These are phyloP conservation scores for Pseudomugil gertrudae DNA, from an alignment of 2,797 vertebrate genomes.

Conservation along the genomic window DNA sequence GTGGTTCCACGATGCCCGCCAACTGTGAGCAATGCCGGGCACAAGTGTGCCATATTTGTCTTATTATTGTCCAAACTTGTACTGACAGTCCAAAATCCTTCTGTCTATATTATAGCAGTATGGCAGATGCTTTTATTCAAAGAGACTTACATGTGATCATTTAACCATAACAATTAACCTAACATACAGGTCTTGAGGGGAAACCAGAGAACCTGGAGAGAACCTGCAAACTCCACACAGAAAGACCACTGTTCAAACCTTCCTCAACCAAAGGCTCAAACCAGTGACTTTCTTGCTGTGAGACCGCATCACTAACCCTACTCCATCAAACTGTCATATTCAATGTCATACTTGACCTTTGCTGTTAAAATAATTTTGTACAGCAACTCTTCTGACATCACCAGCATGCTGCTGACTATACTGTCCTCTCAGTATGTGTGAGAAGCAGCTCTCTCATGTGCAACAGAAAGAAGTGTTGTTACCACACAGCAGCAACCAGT, in stretches of 20 bases:
- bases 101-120: too few relatives aligned
- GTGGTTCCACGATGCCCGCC: background rate
- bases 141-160: too few relatives aligned
- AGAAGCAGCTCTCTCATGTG: background rate
- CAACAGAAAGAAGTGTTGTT: background rate
- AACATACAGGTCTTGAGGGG: too few relatives aligned
- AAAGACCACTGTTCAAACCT: too few relatives aligned
- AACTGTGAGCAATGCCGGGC: background rate
- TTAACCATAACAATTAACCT: too few relatives aligned
- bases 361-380: background rate
- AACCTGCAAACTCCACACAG: too few relatives aligned
- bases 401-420: background rate
- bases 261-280: too few relatives aligned
- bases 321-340: too few relatives aligned
- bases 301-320: too few relatives aligned
- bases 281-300: too few relatives aligned
- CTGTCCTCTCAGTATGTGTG: background rate
- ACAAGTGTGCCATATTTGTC: background rate
- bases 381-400: background rate
- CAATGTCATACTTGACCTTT: background rate
- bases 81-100: background rate
- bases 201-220: too few relatives aligned
- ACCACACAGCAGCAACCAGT: background rate
- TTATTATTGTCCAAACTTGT: background rate
- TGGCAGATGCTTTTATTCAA: too few relatives aligned